These are phyloP conservation scores for Drosophila mulleri DNA, from an alignment of 2,888 invertebrate genomes.

Conservation along the genomic window DNA sequence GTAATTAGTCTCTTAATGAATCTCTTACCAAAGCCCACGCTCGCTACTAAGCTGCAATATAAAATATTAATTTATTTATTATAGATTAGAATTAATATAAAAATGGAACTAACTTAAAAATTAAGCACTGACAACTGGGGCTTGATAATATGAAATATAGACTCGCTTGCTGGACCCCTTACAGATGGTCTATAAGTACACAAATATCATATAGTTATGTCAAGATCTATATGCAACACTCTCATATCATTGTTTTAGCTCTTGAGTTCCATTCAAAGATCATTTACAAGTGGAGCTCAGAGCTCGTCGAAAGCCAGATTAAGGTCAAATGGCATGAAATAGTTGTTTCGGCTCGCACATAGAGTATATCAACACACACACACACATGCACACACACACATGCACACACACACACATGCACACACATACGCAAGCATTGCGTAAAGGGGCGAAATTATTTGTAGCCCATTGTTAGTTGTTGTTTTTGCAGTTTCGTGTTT, in stretches of 20 bases:
- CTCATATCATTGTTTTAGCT: not conserved
- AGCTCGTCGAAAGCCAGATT: not conserved
- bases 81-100: too few relatives aligned
- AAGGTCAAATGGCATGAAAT: slow-evolving; percentile 1
- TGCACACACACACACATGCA: not conserved
- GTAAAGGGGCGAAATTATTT: slow-evolving; percentile 46
- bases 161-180: too few relatives aligned
- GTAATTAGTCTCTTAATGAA: too few relatives aligned
- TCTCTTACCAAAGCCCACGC: too few relatives aligned
- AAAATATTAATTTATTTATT: too few relatives aligned
- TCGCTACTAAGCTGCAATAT: too few relatives aligned
- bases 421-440: not conserved
- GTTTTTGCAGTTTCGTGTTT: slow-evolving; percentile 33
- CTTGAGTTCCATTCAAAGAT: not conserved
- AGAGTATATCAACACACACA: not conserved
- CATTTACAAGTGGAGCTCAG: not conserved
- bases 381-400: not conserved
- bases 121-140: too few relatives aligned
- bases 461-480: slow-evolving; percentile 44
- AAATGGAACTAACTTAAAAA: too few relatives aligned
- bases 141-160: too few relatives aligned
- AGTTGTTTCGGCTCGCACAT: slow-evolving; percentile 8
- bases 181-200: not conserved
- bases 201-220: not conserved
- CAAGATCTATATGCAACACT: not conserved